These are phyloP conservation scores for Gallinago jamesoni DNA, from an alignment of 2,113 vertebrate species.

Conservation along the genomic window DNA sequence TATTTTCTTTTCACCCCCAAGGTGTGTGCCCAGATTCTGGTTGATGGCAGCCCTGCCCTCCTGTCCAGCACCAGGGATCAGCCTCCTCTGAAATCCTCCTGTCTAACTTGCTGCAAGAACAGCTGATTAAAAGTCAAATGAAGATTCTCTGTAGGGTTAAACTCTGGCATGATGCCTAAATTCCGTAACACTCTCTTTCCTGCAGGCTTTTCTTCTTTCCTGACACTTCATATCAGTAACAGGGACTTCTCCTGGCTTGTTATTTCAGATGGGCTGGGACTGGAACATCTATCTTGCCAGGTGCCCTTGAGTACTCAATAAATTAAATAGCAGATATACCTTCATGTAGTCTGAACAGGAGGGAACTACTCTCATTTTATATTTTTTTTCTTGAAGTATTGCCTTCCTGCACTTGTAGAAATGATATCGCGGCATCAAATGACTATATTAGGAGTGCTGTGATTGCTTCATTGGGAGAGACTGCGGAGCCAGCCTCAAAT, in stretches of 20 bases:
- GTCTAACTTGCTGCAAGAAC: not conserved
- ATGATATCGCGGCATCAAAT: not conserved
- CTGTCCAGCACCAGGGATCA: not conserved
- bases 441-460: not conserved
- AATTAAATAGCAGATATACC: slow-evolving; percentile 45
- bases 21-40: not conserved
- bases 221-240: slow-evolving; percentile 22
- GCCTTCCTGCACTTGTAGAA: not conserved
- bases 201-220: slow-evolving; percentile 19
- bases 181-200: not conserved
- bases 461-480: not conserved
- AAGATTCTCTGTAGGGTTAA: not conserved
- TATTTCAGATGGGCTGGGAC: slow-evolving; percentile 48
- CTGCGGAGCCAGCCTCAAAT: not conserved
- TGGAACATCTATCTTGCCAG: slow-evolving; percentile 51
- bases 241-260: slow-evolving; percentile 29
- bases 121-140: slow-evolving; percentile 38
- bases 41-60: not conserved
- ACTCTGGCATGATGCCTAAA: not conserved
- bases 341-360: not conserved
- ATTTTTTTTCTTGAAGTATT: slow-evolving; percentile 3
- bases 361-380: not conserved
- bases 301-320: slow-evolving; percentile 36
- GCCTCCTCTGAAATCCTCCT: not conserved
- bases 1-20: not conserved